Evolutionary conservation across 2,113 vertebrate genomes (phyloP).

Genomic region (Malurus elegans): DNA sequence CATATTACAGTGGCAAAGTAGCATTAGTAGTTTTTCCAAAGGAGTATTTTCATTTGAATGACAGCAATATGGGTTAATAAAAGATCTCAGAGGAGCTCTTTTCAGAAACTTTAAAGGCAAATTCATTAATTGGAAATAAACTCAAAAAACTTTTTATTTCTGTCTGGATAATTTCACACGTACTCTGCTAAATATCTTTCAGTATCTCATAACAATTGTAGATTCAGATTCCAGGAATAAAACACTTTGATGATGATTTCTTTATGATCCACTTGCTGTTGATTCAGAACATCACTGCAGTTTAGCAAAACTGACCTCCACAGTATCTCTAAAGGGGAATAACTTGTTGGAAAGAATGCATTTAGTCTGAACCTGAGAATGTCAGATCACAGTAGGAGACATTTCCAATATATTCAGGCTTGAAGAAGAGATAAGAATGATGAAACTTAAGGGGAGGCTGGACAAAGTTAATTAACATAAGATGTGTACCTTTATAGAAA

Average conservation of each 20-base stretch:
- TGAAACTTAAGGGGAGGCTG: not conserved
- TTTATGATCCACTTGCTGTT: not conserved
- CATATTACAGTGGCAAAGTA: not conserved
- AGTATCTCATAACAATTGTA: not conserved
- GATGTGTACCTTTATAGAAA: not conserved
- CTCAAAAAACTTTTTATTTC: not conserved
- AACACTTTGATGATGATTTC: not conserved
- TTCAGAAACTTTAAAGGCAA: not conserved
- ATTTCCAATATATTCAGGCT: not conserved
- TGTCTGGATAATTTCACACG: not conserved
- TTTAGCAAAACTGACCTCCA: not conserved
- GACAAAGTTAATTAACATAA: not conserved
- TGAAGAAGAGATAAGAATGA: not conserved
- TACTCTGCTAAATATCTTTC: not conserved
- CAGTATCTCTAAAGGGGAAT: not conserved
- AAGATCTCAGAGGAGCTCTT: not conserved
- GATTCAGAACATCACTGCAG: not conserved
- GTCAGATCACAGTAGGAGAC: not conserved
- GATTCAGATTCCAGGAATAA: not conserved
- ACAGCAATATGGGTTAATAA: not conserved
- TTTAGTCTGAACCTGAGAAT: not conserved
- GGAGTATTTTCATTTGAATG: conserved; percentile 1
- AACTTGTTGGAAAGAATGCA: not conserved
- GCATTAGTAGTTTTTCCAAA: not conserved
- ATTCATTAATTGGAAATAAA: conserved; percentile 12